These are phyloP conservation scores for Scyliorhinus canicula DNA, from an alignment of 2,797 vertebrate species.

Conservation along the genomic window DNA sequence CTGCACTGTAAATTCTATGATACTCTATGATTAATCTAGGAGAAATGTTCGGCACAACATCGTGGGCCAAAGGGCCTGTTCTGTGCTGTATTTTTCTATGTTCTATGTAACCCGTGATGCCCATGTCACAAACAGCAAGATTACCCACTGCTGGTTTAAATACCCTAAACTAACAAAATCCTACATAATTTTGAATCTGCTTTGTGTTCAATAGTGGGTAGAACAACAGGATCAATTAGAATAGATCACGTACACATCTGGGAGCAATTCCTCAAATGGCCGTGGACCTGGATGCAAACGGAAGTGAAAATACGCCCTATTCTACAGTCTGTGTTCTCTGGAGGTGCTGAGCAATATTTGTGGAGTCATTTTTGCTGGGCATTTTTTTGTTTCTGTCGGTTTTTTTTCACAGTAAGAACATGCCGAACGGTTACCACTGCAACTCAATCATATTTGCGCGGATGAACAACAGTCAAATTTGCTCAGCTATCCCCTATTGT, in stretches of 20 bases:
- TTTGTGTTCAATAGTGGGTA: background rate
- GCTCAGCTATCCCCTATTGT: no score
- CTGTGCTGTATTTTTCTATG: no score
- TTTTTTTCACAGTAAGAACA: background rate
- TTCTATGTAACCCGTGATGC: background rate
- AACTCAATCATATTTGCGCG: no score
- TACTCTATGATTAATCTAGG: no score
- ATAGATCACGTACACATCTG: background rate
- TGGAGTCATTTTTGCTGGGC: background rate
- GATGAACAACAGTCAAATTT: background rate
- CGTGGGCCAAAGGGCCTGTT: no score
- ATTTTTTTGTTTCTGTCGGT: background rate
- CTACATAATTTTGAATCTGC: background rate
- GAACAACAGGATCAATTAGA: background rate
- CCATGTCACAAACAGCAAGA: background rate
- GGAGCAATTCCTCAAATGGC: background rate
- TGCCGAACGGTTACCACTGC: background rate
- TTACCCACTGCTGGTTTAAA: background rate
- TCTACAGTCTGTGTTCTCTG: background rate
- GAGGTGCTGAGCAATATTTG: background rate
- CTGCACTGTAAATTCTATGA: no score
- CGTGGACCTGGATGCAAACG: background rate
- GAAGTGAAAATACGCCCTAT: background rate
- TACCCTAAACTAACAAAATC: background rate
- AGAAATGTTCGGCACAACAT: no score